phyloP scores from a whole-genome alignment of 1,140 invertebrate genomes.

The Teleopsis dalmanni region DNA sequence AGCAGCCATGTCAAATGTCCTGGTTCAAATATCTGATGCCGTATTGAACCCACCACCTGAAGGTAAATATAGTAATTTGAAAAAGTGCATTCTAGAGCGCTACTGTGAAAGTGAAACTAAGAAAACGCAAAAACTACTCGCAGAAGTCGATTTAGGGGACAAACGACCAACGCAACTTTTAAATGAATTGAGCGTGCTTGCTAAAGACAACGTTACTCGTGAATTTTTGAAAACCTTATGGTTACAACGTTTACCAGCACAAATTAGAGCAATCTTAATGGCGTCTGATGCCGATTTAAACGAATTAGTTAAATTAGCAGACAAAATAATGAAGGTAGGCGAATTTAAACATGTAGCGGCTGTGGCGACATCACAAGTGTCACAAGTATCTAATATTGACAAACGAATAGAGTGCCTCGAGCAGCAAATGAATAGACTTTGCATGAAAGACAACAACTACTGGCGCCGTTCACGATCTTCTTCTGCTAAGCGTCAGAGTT shows the following conservation, averaged over 20 bases:
- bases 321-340: not conserved
- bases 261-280: not conserved
- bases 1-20: not conserved
- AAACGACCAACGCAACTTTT: not conserved
- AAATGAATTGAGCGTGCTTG: not conserved
- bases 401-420: not conserved
- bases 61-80: conserved; percentile 1
- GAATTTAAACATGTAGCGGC: not conserved
- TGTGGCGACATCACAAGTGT: no score
- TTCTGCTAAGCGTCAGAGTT: not conserved
- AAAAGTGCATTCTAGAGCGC: not conserved
- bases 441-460: not conserved
- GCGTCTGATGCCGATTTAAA: conserved; percentile 4
- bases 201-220: not conserved
- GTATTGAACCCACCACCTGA: not conserved
- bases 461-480: not conserved
- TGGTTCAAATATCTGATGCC: not conserved
- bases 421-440: not conserved
- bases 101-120: not conserved
- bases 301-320: not conserved
- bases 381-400: not conserved
- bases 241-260: not conserved
- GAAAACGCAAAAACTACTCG: not conserved
- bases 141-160: not conserved
- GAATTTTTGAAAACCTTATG: not conserved